Evolutionary conservation across 2,113 vertebrate genomes (phyloP), one percentile per base, ranked within the genome.

Genomic region (Heliornis fulica): DNA sequence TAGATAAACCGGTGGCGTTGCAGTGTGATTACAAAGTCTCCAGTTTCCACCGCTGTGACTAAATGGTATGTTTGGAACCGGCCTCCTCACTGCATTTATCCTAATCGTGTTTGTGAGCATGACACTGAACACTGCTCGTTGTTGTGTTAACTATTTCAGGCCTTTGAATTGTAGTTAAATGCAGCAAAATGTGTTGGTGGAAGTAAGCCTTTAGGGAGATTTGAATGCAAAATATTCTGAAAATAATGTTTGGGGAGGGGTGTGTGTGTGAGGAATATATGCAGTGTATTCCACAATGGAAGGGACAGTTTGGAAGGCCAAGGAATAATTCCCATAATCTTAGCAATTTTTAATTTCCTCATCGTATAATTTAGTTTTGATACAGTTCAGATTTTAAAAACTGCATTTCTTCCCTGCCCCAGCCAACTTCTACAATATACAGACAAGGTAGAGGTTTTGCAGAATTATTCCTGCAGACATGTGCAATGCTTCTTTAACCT

Each of bases 21-120:
- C 21, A 0, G 29, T 2, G 4, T 0, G 1, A 60, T 43, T 28
- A 31, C 23, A 78, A 40, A 83, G 51, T 70, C 38, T 53, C n/a
- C 32, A 15, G 57, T 74, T 83, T 21, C 17, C 9, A 1, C 21
- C n/a, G 53, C 78, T 50, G 18, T 15, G 40, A 9, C 25, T 32
- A 65, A 60, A 59, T 10, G n/a, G 43, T 66, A 17, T 18, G 29
- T 89, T 51, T 15, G 41, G 53, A 77, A 15, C 57, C 1, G 0
- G 34, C 43, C 70, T 21, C 43, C 70, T 21, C 23, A 0, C 21
- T 31, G 32, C 28, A 5, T 38, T 86, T 41, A 32, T 8, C 34
- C 41, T 23, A 9, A 36, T 45, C 1, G 1, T 21, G 46, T 65
- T 66, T 26, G 4, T 71, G 72, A 38, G 50, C 18, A 3, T 1